Conservation (phyloP, 1,140 invertebrate genomes). For the Mactra quadrangularis region DNA sequence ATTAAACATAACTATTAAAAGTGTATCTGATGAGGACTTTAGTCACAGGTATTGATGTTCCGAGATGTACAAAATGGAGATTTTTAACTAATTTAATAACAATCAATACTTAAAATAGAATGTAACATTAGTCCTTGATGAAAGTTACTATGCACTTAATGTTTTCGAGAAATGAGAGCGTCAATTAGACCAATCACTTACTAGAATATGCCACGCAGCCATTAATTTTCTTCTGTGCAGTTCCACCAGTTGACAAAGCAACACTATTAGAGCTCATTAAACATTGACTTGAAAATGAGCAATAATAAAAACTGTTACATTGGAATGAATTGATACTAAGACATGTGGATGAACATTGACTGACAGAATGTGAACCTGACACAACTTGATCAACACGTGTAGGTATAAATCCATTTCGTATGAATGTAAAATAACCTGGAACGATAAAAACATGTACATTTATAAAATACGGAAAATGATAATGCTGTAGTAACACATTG, state of each 20-base stretch:
- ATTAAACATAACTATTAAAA: too few species aligned
- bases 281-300: not conserved
- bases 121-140: too few species aligned
- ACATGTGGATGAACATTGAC: slow-evolving; percentile 20
- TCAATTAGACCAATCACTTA: not conserved
- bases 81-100: too few species aligned
- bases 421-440: slow-evolving; percentile 39
- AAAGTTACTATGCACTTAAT: too few species aligned
- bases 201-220: slow-evolving; percentile 42
- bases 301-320: slow-evolving; percentile 49
- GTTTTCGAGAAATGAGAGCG: too few species aligned
- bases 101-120: too few species aligned
- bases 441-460: not conserved
- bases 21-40: too few species aligned
- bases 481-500: not conserved
- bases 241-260: not conserved
- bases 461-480: not conserved
- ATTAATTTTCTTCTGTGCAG: not conserved
- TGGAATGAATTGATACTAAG: not conserved
- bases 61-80: too few species aligned
- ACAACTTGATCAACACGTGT: slow-evolving; percentile 40
- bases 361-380: not conserved
- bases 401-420: slow-evolving; percentile 7
- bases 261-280: slow-evolving; percentile 6
- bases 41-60: too few species aligned